Evolutionary conservation across 1,140 invertebrate species (phyloP), one percentile per base, ranked within the genome.

Genomic region (Cotesia glomerata): DNA sequence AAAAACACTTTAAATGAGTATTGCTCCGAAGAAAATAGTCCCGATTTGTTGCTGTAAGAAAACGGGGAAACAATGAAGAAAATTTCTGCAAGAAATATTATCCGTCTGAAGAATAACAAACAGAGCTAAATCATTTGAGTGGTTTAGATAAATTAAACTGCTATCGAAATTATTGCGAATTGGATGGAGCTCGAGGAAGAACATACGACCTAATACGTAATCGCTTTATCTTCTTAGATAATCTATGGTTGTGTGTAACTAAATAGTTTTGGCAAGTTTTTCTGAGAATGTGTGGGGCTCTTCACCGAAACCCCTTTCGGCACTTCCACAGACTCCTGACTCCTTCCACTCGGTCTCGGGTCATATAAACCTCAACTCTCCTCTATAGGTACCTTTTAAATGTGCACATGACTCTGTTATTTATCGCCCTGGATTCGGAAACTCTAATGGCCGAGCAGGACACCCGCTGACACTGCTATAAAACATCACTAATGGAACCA

Each of bases 401-500:
- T 70, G 49, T 64, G 11, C 49, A 63, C 51, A 54, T 5, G 39
- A 18, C 64, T 26, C 26, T 51, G 62, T 75, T 73, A 75, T 75
- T 75, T 75, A 75, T 75, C 32, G 68, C 59, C 71, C 36, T 71
- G 71, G 51, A 75, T 75, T 75, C 71, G 68, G 71, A 56, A 75
- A 73, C 74, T 75, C 74, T 75, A 75, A 75, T 75, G 74, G 74
- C 71, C 69, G 73, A 69, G 67, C 61, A 72, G 63, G 68, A 72
- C 65, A 71, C 62, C 62, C 63, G 69, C 63, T 75, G 74, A 75
- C 74, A 75, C 52, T 49, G 39, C 70, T 39, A 75, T 75, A 75
- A 73, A 75, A 75, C 68, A 75, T 69, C 66, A 51, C 74, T 75
- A 75, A 75, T 75, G 74, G 74, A 75, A 75, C 54, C 71, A 75